These are phyloP conservation scores for Eleginops maclovinus DNA, from an alignment of 2,113 vertebrate genomes.

Conservation along the genomic window DNA sequence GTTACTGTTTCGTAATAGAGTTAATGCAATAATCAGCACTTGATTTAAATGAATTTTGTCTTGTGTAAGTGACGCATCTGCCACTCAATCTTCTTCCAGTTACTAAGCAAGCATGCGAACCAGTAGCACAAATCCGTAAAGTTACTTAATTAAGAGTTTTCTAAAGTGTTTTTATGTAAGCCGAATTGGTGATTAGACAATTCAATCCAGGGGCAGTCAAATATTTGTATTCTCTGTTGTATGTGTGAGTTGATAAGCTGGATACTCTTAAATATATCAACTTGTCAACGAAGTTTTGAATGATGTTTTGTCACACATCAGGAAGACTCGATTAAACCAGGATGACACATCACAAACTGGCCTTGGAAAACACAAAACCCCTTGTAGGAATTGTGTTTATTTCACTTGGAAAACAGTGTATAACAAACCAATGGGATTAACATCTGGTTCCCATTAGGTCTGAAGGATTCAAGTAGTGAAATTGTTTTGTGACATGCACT, in stretches of 20 bases:
- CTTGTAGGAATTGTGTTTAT: background rate
- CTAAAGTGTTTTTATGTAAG: background rate
- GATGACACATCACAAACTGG: background rate
- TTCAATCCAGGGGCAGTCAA: background rate
- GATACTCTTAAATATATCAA: background rate
- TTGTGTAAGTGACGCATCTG: background rate
- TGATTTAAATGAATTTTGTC: background rate
- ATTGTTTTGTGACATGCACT: slow-evolving; percentile 18
- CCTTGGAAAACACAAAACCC: background rate
- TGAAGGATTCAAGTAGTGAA: slow-evolving; percentile 35
- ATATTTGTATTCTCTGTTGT: background rate
- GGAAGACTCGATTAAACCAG: background rate
- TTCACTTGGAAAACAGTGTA: background rate
- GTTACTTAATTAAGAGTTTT: background rate
- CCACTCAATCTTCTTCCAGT: background rate
- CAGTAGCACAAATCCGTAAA: background rate
- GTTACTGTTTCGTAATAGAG: background rate
- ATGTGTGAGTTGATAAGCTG: too few relatives aligned
- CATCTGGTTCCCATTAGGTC: slow-evolving; percentile 64
- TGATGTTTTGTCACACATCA: background rate
- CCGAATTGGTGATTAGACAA: background rate
- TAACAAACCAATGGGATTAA: background rate
- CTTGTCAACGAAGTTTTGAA: background rate
- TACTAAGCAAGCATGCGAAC: background rate
- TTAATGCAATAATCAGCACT: background rate